Base-by-base conservation (phyloP, 2,797 vertebrate genomes). In the Alauda arvensis region DNA sequence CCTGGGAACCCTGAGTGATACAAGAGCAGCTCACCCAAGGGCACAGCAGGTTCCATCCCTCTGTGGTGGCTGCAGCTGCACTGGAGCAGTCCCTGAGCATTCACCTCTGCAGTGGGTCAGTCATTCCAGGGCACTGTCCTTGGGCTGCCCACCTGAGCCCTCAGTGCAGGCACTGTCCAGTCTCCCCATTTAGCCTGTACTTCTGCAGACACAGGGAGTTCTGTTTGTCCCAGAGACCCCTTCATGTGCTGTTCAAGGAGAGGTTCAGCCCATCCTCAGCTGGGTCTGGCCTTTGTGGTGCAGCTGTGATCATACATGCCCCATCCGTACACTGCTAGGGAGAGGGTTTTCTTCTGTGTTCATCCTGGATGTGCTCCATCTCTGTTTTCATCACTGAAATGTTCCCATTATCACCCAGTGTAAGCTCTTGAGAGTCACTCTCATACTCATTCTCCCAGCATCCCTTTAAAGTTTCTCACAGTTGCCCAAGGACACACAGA, bases 401-500 rank as follows among this genome's bases (percentile, higher is more conserved):
- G 20, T 56, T 85, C 53, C 63, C 61, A 53, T 62, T 79, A 57
- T 57, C 82, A 39, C 45, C 42, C 18, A 10, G 28, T 2, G 19
- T 34, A 37, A 74, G 49, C 0, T 0, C 87, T 25, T 48, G 65
- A 67, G 69, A 87, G 45, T 80, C 85, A 57, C 43, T 25, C 2
- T 45, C 43, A 1, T 21, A 7, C 59, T 91, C 68, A 68, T 75
- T 70, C 82, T 95, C 87, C 52, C 89, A 90, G 72, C 85, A 80
- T 21, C 83, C 59, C 87, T 92, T 68, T 68, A 51, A 80, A 85
- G 77, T 49, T 15, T 75, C 74, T 89, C 92, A 20, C 57, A 49
- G 85, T 87, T 94, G 89, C 91, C 91, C 77, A 70, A 77, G 89
- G 94, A 83, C 89, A 88, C 7, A 1, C 55, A 90, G 85, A 94